Base-by-base conservation (phyloP, 2,797 vertebrate species). In the Xenentodon cancila region DNA sequence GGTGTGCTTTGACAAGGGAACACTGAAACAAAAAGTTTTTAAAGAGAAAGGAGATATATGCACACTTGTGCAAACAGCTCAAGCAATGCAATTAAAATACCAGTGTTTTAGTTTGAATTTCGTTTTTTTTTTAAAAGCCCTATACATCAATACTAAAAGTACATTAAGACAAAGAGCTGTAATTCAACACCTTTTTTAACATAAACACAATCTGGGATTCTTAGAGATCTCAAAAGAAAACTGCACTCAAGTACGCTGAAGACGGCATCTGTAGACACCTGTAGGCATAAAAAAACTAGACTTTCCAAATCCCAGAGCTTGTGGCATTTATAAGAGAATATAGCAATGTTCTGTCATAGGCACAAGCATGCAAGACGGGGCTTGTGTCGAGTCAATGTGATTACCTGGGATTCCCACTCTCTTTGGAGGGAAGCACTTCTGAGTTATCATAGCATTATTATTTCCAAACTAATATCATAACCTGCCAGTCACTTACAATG, bases 401-500 rank as follows among this genome's bases (percentile, higher is more conserved):
- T 88, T 90, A 89, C 84, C 81, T 79, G 71, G 69, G 58, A 87
- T 65, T 73, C 75, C 64, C 52, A 82, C 77, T 80, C 73, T 84
- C 77, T 81, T 71, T 62, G 65, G 78, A 85, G 83, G 69, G 69
- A 81, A 84, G 83, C 57, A 49, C 66, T 77, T 77, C 57, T 15
- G 3, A 82, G 80, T 89, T 90, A 90, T 90, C 87, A 85, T 70
- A 83, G 62, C 86, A 22, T 17, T 80, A 84, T 88, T 87, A 88
- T 84, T 90, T 75, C 78, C 81, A 88, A 86, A 88, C 86, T 85
- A 90, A 89, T 89, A 89, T 88, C 74, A 72, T 43, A 59, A 58
- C 44, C 86, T 86, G 86, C 73, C 86, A 89, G 67, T 90, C 85
- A 88, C 73, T 75, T 69, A 71, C 43, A 61, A 43, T 47, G 20